Percentiles rank a stretch among this genome's conserved stretches.
phyloP scores from a whole-genome alignment of 2,888 invertebrate species.

The Agrochola macilenta region DNA sequence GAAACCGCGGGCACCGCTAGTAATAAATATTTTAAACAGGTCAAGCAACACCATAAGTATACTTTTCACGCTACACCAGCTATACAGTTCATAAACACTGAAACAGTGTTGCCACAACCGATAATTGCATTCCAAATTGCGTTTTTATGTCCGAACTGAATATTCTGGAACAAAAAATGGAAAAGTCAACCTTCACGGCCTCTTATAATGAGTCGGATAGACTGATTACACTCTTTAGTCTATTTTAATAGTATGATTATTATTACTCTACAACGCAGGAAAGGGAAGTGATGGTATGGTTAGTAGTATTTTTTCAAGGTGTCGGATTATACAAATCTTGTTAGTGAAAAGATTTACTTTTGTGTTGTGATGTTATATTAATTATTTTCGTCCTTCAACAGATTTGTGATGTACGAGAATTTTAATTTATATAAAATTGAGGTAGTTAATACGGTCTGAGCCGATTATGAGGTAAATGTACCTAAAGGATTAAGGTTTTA shows the following conservation, averaged over 20 bases:
- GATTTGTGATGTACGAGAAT: conserved; percentile 2
- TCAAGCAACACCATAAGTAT: conserved; percentile 35
- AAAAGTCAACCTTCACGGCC: conserved; percentile 78
- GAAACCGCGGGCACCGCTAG: too few species aligned
- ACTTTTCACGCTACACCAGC: conserved; percentile 52
- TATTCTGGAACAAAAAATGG: conserved; percentile 62
- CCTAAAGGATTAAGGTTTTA: conserved; percentile 24
- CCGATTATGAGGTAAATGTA: conserved; percentile 30
- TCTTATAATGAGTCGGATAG: conserved; percentile 68
- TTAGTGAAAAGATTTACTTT: conserved; percentile 64
- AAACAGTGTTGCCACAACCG: conserved; percentile 54
- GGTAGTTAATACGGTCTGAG: conserved; percentile 15
- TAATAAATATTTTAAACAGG: conserved; percentile 9
- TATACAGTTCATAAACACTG: conserved; percentile 51
- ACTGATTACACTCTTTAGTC: conserved; percentile 68
- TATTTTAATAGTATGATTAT: conserved; percentile 76
- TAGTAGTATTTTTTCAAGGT: conserved; percentile 77
- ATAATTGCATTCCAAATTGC: conserved; percentile 58
- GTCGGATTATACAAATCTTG: conserved; percentile 70
- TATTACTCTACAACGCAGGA: conserved; percentile 77
- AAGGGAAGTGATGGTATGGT: conserved; percentile 81
- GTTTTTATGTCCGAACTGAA: conserved; percentile 53
- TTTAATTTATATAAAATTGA: conserved; percentile 23
- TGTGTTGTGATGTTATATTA: conserved; percentile 32
- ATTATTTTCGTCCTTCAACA: conserved; percentile 28